Evolutionary conservation across 2,113 vertebrate species (phyloP).

Genomic region (Dromaius novaehollandiae): DNA sequence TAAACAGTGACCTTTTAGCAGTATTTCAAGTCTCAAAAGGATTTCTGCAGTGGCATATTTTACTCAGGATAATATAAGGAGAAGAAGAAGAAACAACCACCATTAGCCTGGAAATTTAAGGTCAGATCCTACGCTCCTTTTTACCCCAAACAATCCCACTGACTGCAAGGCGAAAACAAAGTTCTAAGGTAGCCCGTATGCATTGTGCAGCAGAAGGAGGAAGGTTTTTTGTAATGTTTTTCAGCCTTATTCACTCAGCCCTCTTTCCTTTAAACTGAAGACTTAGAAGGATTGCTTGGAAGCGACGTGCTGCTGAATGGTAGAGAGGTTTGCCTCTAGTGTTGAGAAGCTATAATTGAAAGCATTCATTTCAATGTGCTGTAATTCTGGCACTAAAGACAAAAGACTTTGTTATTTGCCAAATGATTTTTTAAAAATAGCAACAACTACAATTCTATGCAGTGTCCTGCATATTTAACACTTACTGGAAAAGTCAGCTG

Average conservation of each 20-base stretch:
- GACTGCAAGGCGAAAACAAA: background rate
- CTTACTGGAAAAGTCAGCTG: slow-evolving; percentile 57
- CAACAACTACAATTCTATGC: slow-evolving; percentile 7
- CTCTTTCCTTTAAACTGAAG: background rate
- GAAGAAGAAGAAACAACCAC: slow-evolving; percentile 6
- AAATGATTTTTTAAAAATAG: background rate
- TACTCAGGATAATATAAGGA: slow-evolving; percentile 19
- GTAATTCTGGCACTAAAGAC: background rate
- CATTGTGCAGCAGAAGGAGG: background rate
- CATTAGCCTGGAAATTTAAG: background rate
- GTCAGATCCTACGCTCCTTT: background rate
- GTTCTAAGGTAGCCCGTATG: background rate
- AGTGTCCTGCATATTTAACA: slow-evolving; percentile 3
- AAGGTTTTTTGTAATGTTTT: background rate
- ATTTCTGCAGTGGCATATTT: slow-evolving; percentile 25
- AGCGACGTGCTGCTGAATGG: background rate
- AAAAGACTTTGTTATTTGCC: background rate
- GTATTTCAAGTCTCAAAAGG: slow-evolving; percentile 59
- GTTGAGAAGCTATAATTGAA: background rate
- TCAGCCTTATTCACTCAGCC: background rate
- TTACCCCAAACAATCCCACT: background rate
- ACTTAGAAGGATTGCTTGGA: background rate
- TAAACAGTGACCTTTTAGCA: slow-evolving; percentile 66
- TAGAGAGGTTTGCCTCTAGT: background rate
- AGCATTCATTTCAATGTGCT: background rate